These are phyloP conservation scores for Callospermophilus lateralis DNA, from an alignment of 2,113 vertebrate genomes.

Conservation along the genomic window DNA sequence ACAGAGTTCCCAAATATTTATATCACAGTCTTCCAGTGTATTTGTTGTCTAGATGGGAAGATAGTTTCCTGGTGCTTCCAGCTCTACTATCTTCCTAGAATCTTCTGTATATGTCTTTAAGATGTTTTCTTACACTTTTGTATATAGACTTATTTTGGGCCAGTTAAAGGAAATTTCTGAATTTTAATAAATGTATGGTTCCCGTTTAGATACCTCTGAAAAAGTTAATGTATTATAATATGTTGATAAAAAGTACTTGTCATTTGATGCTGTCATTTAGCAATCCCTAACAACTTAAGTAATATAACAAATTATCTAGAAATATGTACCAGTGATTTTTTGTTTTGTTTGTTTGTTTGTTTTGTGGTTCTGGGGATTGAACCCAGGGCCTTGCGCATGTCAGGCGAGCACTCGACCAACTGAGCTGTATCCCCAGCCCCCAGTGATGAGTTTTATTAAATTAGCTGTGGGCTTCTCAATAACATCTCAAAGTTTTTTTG, in stretches of 20 bases:
- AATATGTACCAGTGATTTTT: not conserved
- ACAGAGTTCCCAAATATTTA: not conserved
- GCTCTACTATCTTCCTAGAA: not conserved
- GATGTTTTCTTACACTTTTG: not conserved
- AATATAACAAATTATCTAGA: not conserved
- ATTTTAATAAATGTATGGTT: constrained; percentile 29
- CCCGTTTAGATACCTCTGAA: not conserved
- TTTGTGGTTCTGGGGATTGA: too few species aligned
- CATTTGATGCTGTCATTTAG: constrained; percentile 3
- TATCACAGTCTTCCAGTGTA: not conserved
- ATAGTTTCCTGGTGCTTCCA: not conserved
- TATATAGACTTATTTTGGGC: constrained; percentile 47
- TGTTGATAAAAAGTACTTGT: not conserved
- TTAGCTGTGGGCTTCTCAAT: not conserved
- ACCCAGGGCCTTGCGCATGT: too few species aligned
- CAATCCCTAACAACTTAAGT: not conserved
- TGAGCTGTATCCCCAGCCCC: too few species aligned
- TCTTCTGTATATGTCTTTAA: not conserved
- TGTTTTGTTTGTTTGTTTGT: too few species aligned
- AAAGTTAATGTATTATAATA: not conserved
- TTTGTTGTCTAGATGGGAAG: not conserved
- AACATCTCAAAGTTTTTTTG: constrained; percentile 61
- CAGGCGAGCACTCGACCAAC: too few species aligned
- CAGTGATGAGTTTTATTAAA: constrained; percentile 37
- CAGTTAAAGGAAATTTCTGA: not conserved